These are phyloP conservation scores for Caenorhabditis inopinata DNA, from an alignment of 1,140 invertebrate species.

Conservation along the genomic window DNA sequence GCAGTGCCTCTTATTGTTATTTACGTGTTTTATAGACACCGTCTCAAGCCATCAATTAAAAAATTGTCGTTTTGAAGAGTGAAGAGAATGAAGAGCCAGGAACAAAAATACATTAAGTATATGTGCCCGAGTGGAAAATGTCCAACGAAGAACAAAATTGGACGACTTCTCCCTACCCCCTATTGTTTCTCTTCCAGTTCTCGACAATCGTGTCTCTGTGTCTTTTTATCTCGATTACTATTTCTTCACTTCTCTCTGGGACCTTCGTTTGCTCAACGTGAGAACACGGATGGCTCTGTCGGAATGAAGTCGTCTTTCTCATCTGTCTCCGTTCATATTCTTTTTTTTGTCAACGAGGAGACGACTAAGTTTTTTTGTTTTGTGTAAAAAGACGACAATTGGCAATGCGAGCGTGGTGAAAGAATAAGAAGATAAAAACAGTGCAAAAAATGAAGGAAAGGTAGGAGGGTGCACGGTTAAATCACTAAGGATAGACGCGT, in stretches of 20 bases:
- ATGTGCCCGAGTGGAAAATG: constrained; percentile 4
- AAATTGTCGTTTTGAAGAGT: background rate
- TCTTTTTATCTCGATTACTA: background rate
- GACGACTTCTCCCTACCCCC: background rate
- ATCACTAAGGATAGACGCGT: background rate
- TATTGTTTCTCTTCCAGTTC: constrained; percentile 10
- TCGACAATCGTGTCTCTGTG: background rate
- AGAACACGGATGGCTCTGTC: constrained; percentile 24
- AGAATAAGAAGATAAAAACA: background rate
- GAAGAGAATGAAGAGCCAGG: background rate
- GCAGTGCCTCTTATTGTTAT: too few relatives aligned
- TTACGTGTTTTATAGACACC: too few relatives aligned
- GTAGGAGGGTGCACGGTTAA: background rate
- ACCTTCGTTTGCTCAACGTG: background rate
- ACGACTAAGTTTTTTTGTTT: constrained; percentile 20
- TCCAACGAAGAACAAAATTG: constrained; percentile 28
- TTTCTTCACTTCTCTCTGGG: background rate
- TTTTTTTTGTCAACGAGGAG: background rate
- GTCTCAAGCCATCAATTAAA: too few relatives aligned
- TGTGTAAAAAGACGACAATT: constrained; percentile 30
- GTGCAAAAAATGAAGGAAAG: background rate
- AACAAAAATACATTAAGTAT: background rate
- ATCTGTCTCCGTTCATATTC: constrained; percentile 22
- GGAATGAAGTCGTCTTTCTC: background rate
- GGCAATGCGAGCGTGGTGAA: background rate